These are phyloP conservation scores for Spisula subtruncata DNA, from an alignment of 2,888 invertebrate genomes.

Conservation along the genomic window DNA sequence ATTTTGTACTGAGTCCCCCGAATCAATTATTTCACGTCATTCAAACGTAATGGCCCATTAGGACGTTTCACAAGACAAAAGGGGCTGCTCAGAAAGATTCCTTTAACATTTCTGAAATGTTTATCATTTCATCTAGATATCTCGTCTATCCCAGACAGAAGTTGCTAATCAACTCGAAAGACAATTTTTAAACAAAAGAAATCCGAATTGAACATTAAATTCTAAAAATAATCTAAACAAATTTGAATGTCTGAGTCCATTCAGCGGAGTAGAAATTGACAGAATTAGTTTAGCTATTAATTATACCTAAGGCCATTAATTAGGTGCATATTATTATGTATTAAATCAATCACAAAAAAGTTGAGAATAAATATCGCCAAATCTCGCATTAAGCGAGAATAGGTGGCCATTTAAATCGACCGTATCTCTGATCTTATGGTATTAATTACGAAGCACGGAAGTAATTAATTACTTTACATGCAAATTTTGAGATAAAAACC, in stretches of 20 bases:
- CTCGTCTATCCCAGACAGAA: too few relatives aligned
- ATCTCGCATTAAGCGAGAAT: not conserved
- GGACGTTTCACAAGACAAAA: too few relatives aligned
- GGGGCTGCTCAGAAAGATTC: too few relatives aligned
- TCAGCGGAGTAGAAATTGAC: not conserved
- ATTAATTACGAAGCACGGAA: not conserved
- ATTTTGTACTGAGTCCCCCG: too few relatives aligned
- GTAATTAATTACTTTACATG: not conserved
- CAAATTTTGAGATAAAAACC: not conserved
- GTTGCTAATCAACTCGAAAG: too few relatives aligned
- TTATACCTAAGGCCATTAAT: not conserved
- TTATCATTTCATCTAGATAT: too few relatives aligned
- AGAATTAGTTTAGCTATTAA: not conserved
- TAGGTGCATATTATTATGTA: not conserved
- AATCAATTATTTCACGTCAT: too few relatives aligned
- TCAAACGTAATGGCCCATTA: too few relatives aligned
- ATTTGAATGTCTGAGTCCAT: not conserved
- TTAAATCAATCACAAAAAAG: not conserved
- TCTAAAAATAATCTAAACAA: too few relatives aligned
- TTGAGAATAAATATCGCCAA: not conserved
- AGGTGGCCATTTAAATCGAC: not conserved
- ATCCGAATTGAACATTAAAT: too few relatives aligned
- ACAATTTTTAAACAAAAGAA: too few relatives aligned
- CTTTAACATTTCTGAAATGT: too few relatives aligned
- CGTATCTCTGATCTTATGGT: not conserved